Evolutionary conservation across 1,140 invertebrate species (phyloP).

Genomic region (Sycophaga agraensis): DNA sequence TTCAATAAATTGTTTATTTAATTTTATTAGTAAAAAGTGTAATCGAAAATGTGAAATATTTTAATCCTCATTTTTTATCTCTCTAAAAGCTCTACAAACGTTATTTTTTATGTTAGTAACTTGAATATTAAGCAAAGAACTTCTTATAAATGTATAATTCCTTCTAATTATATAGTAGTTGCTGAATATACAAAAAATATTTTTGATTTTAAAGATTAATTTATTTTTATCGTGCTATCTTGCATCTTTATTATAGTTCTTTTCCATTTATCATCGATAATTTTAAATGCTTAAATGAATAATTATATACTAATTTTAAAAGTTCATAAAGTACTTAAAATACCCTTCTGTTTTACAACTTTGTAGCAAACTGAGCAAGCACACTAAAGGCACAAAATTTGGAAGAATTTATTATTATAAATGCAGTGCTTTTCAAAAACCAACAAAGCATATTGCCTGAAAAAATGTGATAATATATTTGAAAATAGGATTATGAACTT

Average conservation of each 20-base stretch:
- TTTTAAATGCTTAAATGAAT: conserved; percentile 19
- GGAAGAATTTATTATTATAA: conserved; percentile 35
- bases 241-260: too few relatives aligned
- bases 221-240: too few relatives aligned
- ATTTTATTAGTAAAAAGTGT: conserved; percentile 7
- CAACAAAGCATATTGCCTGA: not conserved
- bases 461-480: conserved; percentile 10
- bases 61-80: conserved; percentile 15
- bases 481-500: not conserved
- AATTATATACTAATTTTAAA: conserved; percentile 1
- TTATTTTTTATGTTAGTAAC: not conserved
- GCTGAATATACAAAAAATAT: conserved; percentile 14
- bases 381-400: conserved; percentile 42
- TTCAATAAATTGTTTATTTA: not conserved
- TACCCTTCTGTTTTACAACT: conserved; percentile 2
- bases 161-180: not conserved
- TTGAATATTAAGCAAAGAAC: not conserved
- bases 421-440: conserved; percentile 6
- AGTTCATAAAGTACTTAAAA: not conserved
- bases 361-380: conserved; percentile 27
- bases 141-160: not conserved
- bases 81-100: not conserved
- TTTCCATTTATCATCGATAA: too few relatives aligned
- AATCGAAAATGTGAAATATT: conserved; percentile 19
- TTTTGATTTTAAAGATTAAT: not conserved